Percentiles rank a stretch among this genome's conserved stretches.
phyloP scores from a whole-genome alignment of 2,113 vertebrate species.

The Dipodomys ordii region DNA sequence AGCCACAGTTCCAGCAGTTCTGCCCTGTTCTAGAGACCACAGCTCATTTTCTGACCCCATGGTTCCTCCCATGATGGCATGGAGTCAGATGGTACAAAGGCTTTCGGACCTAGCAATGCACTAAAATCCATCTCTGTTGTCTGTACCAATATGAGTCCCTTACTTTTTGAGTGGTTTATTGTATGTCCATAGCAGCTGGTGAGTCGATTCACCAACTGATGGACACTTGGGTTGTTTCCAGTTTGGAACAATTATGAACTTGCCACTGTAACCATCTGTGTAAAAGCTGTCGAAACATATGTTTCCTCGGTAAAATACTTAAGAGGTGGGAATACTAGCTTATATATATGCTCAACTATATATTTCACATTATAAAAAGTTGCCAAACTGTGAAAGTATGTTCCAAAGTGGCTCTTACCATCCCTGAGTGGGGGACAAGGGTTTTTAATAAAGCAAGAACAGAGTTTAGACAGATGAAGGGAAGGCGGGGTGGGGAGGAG shows the following conservation, averaged over 20 bases:
- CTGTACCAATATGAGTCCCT: accelerated
- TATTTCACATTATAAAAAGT: background rate
- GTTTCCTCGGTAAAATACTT: background rate
- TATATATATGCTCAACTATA: background rate
- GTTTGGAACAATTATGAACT: background rate
- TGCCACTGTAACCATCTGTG: background rate
- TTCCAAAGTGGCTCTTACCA: conserved; percentile 8
- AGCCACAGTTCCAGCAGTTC: too few relatives aligned
- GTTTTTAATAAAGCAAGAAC: background rate
- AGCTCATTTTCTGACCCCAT: background rate
- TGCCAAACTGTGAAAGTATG: background rate
- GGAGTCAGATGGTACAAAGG: background rate
- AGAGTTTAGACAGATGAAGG: background rate
- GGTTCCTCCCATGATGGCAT: background rate
- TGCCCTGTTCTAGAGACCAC: background rate
- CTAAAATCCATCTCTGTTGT: background rate
- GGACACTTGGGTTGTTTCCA: background rate
- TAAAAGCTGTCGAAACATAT: background rate
- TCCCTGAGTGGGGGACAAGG: background rate
- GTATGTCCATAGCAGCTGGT: background rate
- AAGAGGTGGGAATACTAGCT: background rate
- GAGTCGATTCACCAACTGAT: background rate
- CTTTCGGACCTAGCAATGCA: background rate
- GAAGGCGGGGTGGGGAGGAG: background rate
- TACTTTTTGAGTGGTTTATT: background rate